Evolutionary conservation across 2,888 invertebrate species (phyloP).

Genomic region (Andrena dorsata): DNA sequence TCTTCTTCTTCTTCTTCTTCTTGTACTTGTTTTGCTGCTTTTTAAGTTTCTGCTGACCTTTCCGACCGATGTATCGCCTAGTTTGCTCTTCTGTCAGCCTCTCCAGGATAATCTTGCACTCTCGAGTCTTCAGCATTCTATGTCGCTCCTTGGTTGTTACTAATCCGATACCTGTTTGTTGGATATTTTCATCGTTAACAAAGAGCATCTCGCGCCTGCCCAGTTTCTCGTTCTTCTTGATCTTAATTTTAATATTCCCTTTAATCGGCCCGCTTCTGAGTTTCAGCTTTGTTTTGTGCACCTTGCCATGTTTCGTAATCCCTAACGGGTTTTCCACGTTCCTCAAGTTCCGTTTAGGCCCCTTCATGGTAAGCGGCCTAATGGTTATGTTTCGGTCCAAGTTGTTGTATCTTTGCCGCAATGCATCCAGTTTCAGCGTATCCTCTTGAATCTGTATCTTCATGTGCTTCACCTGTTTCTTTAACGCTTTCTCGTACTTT

Average conservation of each 20-base stretch:
- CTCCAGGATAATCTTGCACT: constrained; percentile 27
- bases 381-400: not conserved
- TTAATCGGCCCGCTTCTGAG: not conserved
- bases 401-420: not conserved
- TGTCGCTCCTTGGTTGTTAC: not conserved
- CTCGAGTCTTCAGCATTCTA: not conserved
- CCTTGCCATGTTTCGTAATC: no score
- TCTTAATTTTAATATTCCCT: constrained; percentile 24
- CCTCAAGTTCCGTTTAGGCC: no score
- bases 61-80: not conserved
- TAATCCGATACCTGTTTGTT: not conserved
- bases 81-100: constrained; percentile 22
- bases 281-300: not conserved
- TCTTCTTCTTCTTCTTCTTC: not conserved
- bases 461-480: not conserved
- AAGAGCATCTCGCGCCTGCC: constrained; percentile 3
- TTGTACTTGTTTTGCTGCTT: no score
- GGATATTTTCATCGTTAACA: not conserved
- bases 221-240: not conserved
- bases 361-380: not conserved
- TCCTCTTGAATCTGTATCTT: not conserved
- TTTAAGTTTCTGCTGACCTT: not conserved
- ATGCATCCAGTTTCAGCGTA: not conserved
- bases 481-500: constrained; percentile 13
- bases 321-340: no score